These are phyloP conservation scores for Zapus hudsonius DNA, from an alignment of 2,113 vertebrate genomes.

Conservation along the genomic window DNA sequence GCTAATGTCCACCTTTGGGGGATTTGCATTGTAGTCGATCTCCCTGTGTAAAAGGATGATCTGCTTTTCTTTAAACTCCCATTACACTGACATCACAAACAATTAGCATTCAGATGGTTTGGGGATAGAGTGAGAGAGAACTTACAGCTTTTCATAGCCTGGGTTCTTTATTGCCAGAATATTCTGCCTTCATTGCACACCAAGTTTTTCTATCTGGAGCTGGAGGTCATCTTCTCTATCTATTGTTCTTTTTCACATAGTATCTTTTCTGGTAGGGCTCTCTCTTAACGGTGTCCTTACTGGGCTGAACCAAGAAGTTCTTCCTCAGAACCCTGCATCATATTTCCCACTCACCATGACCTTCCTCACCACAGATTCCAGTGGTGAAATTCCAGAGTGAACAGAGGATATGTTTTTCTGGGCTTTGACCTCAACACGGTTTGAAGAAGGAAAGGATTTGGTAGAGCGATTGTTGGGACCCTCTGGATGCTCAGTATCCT, in stretches of 20 bases:
- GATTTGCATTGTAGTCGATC: background rate
- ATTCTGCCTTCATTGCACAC: background rate
- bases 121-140: background rate
- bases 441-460: background rate
- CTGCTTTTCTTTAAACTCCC: background rate
- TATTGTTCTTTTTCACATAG: background rate
- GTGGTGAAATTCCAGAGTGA: background rate
- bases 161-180: constrained; percentile 23
- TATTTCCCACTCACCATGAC: background rate
- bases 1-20: background rate
- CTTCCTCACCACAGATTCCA: background rate
- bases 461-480: background rate
- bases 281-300: background rate
- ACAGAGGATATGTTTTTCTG: background rate
- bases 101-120: constrained; percentile 31
- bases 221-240: constrained; percentile 37
- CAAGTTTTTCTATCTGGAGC: background rate
- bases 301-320: background rate
- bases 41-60: background rate
- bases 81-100: background rate
- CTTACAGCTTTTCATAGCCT: background rate
- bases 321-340: background rate
- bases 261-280: background rate
- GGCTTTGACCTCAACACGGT: background rate
- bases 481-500: background rate